A percentile compares a stretch with the other conserved stretches of the same genome.
phyloP scores from a whole-genome alignment of 1,140 invertebrate species.

The Atta cephalotes region DNA sequence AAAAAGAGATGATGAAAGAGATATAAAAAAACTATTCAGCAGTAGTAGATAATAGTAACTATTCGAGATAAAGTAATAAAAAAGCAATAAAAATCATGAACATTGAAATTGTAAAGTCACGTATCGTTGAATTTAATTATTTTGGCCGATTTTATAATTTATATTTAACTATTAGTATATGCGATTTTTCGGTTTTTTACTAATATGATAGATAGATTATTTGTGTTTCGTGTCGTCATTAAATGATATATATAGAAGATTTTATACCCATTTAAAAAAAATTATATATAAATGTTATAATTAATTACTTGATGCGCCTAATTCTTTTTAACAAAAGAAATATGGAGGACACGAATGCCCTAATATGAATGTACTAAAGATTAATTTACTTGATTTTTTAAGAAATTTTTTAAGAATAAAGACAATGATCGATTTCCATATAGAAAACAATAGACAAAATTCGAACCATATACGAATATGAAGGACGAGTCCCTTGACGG shows the following conservation, averaged over 20 bases:
- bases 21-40: neutral
- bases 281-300: too few relatives aligned
- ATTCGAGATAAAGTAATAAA: slow-evolving; percentile 18
- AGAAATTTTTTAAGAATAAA: neutral
- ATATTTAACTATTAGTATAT: too few relatives aligned
- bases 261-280: too few relatives aligned
- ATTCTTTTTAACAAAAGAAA: too few relatives aligned
- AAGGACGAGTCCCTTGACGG: slow-evolving; percentile 33
- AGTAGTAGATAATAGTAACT: neutral
- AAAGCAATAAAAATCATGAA: neutral
- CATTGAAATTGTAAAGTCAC: neutral
- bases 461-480: neutral
- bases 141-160: neutral
- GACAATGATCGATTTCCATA: slow-evolving; percentile 16
- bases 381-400: neutral
- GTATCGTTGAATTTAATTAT: neutral
- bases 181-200: too few relatives aligned
- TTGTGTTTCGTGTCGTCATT: too few relatives aligned
- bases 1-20: neutral
- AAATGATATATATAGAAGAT: too few relatives aligned
- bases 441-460: neutral
- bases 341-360: too few relatives aligned
- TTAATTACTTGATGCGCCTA: too few relatives aligned
- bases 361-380: neutral
- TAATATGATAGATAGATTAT: too few relatives aligned